Percentiles rank a stretch among this genome's conserved stretches.
Evolutionary conservation across 2,113 vertebrate species (phyloP).

Genomic region (Micronisus gabar): DNA sequence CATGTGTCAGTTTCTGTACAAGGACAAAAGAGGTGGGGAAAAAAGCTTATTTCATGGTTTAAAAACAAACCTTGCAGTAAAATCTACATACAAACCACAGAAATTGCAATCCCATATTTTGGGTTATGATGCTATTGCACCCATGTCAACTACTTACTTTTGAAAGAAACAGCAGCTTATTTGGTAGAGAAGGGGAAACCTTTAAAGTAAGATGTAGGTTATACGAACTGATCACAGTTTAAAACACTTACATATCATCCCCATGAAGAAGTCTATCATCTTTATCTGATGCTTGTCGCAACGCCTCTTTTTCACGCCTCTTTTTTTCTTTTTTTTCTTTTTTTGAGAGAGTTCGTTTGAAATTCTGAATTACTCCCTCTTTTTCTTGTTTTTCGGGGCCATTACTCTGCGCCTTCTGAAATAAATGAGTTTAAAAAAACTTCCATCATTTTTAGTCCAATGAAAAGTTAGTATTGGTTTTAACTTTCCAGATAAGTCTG

Average conservation of each 20-base stretch:
- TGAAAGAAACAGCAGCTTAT: not conserved
- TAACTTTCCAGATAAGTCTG: not conserved
- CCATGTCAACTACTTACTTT: not conserved
- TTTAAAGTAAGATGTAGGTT: not conserved
- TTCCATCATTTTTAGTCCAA: not conserved
- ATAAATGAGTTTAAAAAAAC: not conserved
- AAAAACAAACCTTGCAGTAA: not conserved
- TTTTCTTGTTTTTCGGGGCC: slow-evolving; percentile 95
- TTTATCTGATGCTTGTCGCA: slow-evolving; percentile 82
- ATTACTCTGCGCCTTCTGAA: slow-evolving; percentile 92
- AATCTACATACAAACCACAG: not conserved
- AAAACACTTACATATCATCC: slow-evolving; percentile 83
- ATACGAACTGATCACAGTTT: not conserved
- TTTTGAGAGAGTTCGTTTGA: slow-evolving; percentile 95
- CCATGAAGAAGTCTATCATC: slow-evolving; percentile 81
- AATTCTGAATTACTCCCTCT: slow-evolving; percentile 97
- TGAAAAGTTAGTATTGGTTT: not conserved
- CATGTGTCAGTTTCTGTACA: too few species aligned
- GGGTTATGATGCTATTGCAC: not conserved
- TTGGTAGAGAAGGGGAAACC: not conserved
- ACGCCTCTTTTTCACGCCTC: slow-evolving; percentile 89
- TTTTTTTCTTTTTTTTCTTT: slow-evolving; percentile 98
- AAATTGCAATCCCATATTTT: not conserved
- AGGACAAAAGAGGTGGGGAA: not conserved
- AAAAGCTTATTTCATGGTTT: not conserved